Evolutionary conservation across 2,888 invertebrate species (phyloP), one percentile per base, ranked within the genome.

Genomic region (Choristoneura rosaceana): DNA sequence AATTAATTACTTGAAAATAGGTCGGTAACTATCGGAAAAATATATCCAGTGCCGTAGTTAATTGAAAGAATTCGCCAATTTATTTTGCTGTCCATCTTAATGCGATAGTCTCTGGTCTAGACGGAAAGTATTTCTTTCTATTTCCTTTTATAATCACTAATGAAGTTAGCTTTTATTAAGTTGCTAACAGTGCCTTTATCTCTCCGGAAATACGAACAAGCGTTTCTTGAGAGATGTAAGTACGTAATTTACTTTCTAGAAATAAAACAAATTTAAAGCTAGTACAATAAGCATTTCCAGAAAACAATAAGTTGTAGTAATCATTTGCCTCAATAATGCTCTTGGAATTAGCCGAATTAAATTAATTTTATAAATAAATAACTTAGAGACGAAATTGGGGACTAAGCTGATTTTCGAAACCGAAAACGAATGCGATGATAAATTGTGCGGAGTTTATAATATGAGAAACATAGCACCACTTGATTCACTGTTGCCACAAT

Each of bases 71-170:
- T 59, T 59, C 33, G n/a, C 59, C 59, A 33, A 59, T 59, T 34
- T 52, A 47, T 25, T 43, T 61, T 66, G 62, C 71, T 69, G 78
- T 80, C 80, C 76, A 77, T 79, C 77, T 79, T 82, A 80, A 82
- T 82, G 77, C 77, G 80, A 80, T 52, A 52, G 52, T 17, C 17
- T 52, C 79, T 75, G 77, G 81, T 81, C 78, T 79, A 77, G 80
- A 76, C 78, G 70, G 70, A 73, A 75, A 77, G 77, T 74, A 62
- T 47, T 68, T 64, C 69, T 73, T 74, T 70, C 66, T 38, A 60
- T 68, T 74, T 70, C 70, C 52, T 67, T 62, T 55, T 62, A 58
- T 33, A 38, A 69, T 45, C 50, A 47, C 59, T 60, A 25, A 55
- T 55, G 25, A 25, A 55, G 25, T 55, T 55, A 55, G 55, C 25